Base-by-base conservation (phyloP, 2,888 invertebrate genomes). In the Lagria hirta region DNA sequence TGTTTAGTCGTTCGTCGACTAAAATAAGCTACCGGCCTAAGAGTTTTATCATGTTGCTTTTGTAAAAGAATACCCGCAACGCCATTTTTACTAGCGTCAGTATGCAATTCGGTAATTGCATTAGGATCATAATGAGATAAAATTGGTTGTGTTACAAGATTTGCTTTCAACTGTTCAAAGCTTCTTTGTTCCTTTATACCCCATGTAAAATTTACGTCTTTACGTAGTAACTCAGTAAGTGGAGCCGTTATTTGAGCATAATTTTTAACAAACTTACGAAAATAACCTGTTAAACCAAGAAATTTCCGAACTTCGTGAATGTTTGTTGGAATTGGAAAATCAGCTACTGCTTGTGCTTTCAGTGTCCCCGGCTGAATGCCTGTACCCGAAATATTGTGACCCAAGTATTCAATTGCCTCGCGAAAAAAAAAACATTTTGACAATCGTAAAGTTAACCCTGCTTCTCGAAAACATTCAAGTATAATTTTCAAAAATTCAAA, bases 81-180 rank as follows among this genome's bases (percentile, higher is more conserved):
- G n/a, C 48, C 46, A 22, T 7, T 14, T 15, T 48, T 48, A 3
- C 22, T 27, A 8, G 46, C 48, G 28, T 48, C 46, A n/a, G 45
- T 47, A 11, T 48, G 48, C 2, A 48, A 15, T 29, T 48, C 48
- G 6, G 34, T 41, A 6, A 7, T n/a, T 13, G 18, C 8, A 27
- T 40, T 8, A 4, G 27, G 26, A 24, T 48, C 46, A 11, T 40
- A 48, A 21, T 45, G 18, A 4, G 36, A 26, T 6, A 46, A 12
- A 28, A 37, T n/a, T 18, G 48, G 34, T 26, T 40, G 28, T 4
- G 4, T 7, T 13, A 32, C 24, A 10, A 47, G 22, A 8, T 28
- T 17, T 20, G 27, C 18, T 15, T 45, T 43, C 14, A 45, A 13
- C 8, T n/a, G 8, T 28, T 23, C 24, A 17, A 47, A 47, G 6